phyloP scores from a whole-genome alignment of 2,113 vertebrate species.

The Mobula birostris region DNA sequence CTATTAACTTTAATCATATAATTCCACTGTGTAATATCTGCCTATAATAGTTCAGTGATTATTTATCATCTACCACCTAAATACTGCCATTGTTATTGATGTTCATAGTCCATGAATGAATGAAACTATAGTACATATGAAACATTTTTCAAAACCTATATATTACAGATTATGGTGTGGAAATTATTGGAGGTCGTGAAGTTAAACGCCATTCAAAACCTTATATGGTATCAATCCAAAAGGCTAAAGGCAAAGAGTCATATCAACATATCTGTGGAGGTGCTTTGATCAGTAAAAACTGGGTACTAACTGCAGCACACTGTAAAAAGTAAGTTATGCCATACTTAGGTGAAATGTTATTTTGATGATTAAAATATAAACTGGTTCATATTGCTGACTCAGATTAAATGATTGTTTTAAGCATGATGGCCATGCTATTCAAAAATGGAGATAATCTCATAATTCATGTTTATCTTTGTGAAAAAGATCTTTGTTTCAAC shows the following conservation, averaged over 20 bases:
- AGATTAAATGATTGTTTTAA: not conserved
- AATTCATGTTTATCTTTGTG: not conserved
- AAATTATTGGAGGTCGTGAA: conserved; percentile 56
- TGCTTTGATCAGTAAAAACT: not conserved
- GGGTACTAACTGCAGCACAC: conserved; percentile 35
- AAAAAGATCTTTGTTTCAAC: no score
- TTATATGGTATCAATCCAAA: conserved; percentile 54
- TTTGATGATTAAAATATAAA: not conserved
- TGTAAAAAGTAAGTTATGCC: conserved; percentile 49
- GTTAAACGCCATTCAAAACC: conserved; percentile 55
- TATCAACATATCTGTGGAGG: not conserved
- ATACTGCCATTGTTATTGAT: no score
- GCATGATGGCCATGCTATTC: not conserved
- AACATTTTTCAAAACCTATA: conserved; percentile 31
- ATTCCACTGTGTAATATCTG: not conserved
- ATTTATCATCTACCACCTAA: not conserved
- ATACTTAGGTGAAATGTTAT: not conserved
- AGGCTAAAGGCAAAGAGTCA: fast-evolving
- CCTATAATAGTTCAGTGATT: not conserved
- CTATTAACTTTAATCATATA: not conserved
- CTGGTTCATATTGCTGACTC: no score
- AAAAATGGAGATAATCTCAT: no score
- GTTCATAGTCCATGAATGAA: no score
- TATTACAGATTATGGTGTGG: conserved; percentile 48
- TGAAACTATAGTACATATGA: no score